Evolutionary conservation across 2,113 vertebrate genomes (phyloP).

Genomic region (Centropristis striata): DNA sequence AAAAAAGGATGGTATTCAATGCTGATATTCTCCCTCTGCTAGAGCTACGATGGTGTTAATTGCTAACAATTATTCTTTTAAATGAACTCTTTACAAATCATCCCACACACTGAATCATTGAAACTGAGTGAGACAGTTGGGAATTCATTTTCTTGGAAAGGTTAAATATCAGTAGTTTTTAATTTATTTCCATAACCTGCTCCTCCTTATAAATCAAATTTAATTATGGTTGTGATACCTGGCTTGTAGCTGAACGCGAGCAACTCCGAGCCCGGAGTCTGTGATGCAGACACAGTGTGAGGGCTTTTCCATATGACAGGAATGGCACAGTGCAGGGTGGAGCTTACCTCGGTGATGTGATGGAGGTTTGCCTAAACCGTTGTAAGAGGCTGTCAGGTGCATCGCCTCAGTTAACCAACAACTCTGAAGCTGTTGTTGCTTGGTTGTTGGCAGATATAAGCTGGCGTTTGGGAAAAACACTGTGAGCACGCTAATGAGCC

Average conservation of each 20-base stretch:
- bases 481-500: slow-evolving; percentile 15
- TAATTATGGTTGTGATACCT: neutral
- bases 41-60: neutral
- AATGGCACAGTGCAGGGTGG: neutral
- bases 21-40: neutral
- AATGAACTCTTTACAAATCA: slow-evolving; percentile 2
- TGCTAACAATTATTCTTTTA: neutral
- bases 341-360: neutral
- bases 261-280: neutral
- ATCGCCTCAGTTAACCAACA: neutral
- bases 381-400: neutral
- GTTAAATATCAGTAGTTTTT: neutral
- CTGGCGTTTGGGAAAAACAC: neutral
- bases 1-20: slow-evolving; percentile 1
- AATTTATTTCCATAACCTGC: neutral
- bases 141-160: neutral
- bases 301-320: neutral
- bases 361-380: neutral
- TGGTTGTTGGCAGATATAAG: slow-evolving; percentile 22
- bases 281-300: neutral
- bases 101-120: neutral
- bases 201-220: neutral
- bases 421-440: neutral
- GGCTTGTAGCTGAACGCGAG: neutral
- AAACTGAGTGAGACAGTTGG: neutral